Evolutionary conservation across 2,888 invertebrate species (phyloP).

Genomic region (Trypoxylon attenuatum): DNA sequence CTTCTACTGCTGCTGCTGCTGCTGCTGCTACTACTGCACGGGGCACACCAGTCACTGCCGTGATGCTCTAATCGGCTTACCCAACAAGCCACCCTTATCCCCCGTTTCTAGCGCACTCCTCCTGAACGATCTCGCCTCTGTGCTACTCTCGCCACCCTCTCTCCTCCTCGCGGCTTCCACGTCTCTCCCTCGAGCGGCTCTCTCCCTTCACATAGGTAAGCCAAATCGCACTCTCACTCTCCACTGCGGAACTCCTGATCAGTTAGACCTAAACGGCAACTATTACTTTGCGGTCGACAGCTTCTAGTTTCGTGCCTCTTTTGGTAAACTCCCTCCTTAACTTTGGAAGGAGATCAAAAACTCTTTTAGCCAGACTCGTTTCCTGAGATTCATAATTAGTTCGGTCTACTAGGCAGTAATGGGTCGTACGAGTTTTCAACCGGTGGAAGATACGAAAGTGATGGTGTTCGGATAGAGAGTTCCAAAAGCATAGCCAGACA

Average conservation of each 20-base stretch:
- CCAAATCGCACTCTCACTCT: constrained; percentile 7
- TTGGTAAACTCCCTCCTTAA: neutral
- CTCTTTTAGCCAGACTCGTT: too few species aligned
- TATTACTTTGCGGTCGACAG: constrained; percentile 54
- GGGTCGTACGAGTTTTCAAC: too few species aligned
- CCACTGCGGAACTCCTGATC: constrained; percentile 31
- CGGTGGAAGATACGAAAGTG: too few species aligned
- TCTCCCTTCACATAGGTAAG: constrained; percentile 19
- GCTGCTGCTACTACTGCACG: too few species aligned
- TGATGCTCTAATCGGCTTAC: constrained; percentile 73
- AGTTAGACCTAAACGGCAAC: constrained; percentile 12
- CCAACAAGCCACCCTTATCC: constrained; percentile 66
- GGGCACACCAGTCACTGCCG: constrained; percentile 55
- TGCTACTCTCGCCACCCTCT: constrained; percentile 5
- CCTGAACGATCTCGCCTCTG: constrained; percentile 24
- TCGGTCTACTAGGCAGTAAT: too few species aligned
- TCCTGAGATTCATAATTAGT: too few species aligned
- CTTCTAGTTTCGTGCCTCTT: constrained; percentile 6
- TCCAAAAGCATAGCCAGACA: too few species aligned
- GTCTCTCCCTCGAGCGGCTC: neutral
- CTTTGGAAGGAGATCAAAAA: too few species aligned
- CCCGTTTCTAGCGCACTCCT: constrained; percentile 40
- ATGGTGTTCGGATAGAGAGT: too few species aligned
- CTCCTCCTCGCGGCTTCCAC: neutral
- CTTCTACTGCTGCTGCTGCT: constrained; percentile 27